Evolutionary conservation across 1,140 invertebrate genomes (phyloP), one percentile per base, ranked within the genome.

Genomic region (Cydia splendana): DNA sequence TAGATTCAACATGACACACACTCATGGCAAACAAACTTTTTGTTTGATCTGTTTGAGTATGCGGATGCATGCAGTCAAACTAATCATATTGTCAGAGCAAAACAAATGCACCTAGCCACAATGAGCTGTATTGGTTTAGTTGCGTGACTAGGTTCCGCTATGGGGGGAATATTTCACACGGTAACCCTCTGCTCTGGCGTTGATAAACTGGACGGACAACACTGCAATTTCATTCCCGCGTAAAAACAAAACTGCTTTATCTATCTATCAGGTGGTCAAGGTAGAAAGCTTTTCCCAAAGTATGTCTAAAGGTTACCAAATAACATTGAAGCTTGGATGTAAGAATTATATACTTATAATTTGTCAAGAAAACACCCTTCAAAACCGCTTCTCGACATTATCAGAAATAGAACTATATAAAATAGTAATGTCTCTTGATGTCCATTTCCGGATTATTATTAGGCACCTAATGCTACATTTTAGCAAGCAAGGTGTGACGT

Each of bases 71-170:
- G 65, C 65, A 69, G 65, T 69, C 65, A 69, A 20, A 34, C 30
- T 69, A 34, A 34, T 69, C 28, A 38, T 71, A 67, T 67, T 67
- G 30, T 34, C 65, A 67, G 10, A 28, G 28, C 30, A 67, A 30
- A 67, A 67, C 62, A 34, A 30, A 67, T 34, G 65, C 65, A 67
- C 28, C 65, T 67, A 71, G 38, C 67, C 30, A 71, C 67, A 20
- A 71, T 71, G 67, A 71, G 67, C 67, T 71, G 30, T 45, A 71
- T 71, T 18, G 34, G 67, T 71, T 38, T 71, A 71, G 67, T 71
- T 71, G 67, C 67, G 67, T 71, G 67, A 71, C 67, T 34, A 13
- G n/a, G 30, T 67, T 67, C 30, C 15, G 67, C 67, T 34, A 71
- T 38, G 34, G 67, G 67, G 67, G 38, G 67, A 45, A 71, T 38